Evolutionary conservation across 1,140 invertebrate species (phyloP).

Genomic region (Bombus ignitus): DNA sequence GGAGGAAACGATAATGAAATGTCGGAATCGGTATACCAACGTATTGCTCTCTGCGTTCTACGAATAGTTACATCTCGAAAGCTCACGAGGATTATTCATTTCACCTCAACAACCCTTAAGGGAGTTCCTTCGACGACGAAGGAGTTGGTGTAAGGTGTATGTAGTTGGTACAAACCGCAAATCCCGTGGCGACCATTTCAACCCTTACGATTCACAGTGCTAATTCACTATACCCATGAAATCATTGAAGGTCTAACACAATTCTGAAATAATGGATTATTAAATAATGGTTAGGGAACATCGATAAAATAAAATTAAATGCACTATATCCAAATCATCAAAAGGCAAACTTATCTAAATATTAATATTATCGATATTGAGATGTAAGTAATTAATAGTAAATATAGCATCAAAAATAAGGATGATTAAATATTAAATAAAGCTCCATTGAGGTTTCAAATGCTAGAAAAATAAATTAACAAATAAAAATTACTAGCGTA

Average conservation of each 20-base stretch:
- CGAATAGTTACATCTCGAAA: slow-evolving; percentile 40
- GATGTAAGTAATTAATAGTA: neutral
- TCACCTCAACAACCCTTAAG: slow-evolving; percentile 64
- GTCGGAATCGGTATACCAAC: neutral
- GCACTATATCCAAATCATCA: too few species aligned
- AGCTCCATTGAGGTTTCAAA: neutral
- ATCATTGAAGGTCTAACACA: slow-evolving; percentile 41
- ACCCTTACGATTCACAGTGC: slow-evolving; percentile 51
- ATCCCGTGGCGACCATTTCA: slow-evolving; percentile 61
- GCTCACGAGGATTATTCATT: slow-evolving; percentile 65
- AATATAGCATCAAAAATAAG: neutral
- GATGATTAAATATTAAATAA: neutral
- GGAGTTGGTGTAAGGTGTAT: slow-evolving; percentile 42
- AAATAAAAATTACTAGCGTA: neutral
- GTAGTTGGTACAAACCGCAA: slow-evolving; percentile 35
- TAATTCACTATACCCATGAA: slow-evolving; percentile 53
- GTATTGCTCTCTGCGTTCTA: slow-evolving; percentile 5
- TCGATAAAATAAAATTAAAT: neutral
- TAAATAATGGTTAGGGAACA: neutral
- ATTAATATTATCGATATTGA: neutral
- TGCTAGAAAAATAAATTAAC: neutral
- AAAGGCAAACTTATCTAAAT: too few species aligned
- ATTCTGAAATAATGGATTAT: slow-evolving; percentile 32
- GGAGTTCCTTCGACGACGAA: slow-evolving; percentile 46
- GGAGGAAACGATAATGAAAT: slow-evolving; percentile 28